Percentiles rank a stretch among this genome's conserved stretches.
Evolutionary conservation across 2,888 invertebrate genomes (phyloP).

Genomic region (Aleiodes testaceus): DNA sequence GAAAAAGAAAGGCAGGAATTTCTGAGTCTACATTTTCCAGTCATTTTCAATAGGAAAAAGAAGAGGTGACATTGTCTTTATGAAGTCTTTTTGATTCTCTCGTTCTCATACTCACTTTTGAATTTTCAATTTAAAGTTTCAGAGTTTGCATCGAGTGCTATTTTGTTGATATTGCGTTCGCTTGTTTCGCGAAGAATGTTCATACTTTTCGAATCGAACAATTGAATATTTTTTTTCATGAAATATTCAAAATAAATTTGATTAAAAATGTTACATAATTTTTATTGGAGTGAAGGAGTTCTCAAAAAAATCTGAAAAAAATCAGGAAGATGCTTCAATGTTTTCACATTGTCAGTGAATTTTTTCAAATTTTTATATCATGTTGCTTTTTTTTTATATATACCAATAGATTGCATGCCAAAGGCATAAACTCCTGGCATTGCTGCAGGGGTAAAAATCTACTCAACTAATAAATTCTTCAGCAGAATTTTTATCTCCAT

Average conservation of each 20-base stretch:
- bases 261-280: too few relatives aligned
- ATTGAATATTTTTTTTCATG: too few relatives aligned
- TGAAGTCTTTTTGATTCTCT: conserved; percentile 15
- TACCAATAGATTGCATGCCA: too few relatives aligned
- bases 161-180: conserved; percentile 19
- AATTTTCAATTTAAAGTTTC: conserved; percentile 40
- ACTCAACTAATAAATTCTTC: conserved; percentile 13
- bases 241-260: too few relatives aligned
- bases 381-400: too few relatives aligned
- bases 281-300: too few relatives aligned
- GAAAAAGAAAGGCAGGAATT: conserved; percentile 36
- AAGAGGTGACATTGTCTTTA: not conserved
- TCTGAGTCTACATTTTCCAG: not conserved
- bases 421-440: not conserved
- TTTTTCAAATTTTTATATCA: too few relatives aligned
- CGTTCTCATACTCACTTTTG: conserved; percentile 34
- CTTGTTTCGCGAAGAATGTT: conserved; percentile 18
- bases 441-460: not conserved
- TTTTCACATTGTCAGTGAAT: too few relatives aligned
- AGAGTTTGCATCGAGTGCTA: conserved; percentile 21
- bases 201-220: not conserved
- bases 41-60: not conserved
- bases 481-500: conserved; percentile 18
- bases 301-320: too few relatives aligned
- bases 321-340: too few relatives aligned